phyloP scores from a whole-genome alignment of 2,797 vertebrate genomes.

The Typhlichthys subterraneus region DNA sequence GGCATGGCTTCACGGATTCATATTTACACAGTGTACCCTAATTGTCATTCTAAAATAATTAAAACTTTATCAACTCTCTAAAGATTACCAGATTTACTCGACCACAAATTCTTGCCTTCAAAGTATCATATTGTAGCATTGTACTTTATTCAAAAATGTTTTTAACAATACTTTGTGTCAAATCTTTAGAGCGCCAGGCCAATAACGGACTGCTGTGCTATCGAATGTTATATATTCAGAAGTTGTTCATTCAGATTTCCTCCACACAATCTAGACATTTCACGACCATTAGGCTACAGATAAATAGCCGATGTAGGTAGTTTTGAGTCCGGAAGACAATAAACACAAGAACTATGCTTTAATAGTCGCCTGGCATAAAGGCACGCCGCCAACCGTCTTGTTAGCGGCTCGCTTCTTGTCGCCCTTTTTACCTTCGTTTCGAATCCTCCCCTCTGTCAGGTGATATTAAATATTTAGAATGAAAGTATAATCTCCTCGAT shows the following conservation, averaged over 20 bases:
- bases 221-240: conserved; percentile 39
- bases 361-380: conserved; percentile 64
- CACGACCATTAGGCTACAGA: conserved; percentile 19
- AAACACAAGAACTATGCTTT: conserved; percentile 60
- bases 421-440: conserved; percentile 79
- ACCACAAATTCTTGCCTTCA: not conserved
- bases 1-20: conserved; percentile 19
- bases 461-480: conserved; percentile 54
- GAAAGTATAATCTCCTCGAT: conserved; percentile 57
- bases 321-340: conserved; percentile 50
- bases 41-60: conserved; percentile 8
- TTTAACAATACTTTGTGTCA: not conserved
- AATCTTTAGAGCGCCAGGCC: not conserved
- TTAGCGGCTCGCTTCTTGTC: conserved; percentile 64
- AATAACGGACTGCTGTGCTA: conserved; percentile 7
- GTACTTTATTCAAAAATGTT: not conserved
- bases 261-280: conserved; percentile 36
- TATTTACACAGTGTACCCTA: conserved; percentile 10
- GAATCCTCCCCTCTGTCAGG: conserved; percentile 61
- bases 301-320: conserved; percentile 13
- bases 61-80: conserved; percentile 26
- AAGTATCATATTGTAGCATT: not conserved
- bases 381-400: conserved; percentile 56
- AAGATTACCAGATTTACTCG: not conserved
- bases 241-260: conserved; percentile 50